Conservation (phyloP, 92 coral and sea anemone species). For the Isaurus tuberculatus region DNA sequence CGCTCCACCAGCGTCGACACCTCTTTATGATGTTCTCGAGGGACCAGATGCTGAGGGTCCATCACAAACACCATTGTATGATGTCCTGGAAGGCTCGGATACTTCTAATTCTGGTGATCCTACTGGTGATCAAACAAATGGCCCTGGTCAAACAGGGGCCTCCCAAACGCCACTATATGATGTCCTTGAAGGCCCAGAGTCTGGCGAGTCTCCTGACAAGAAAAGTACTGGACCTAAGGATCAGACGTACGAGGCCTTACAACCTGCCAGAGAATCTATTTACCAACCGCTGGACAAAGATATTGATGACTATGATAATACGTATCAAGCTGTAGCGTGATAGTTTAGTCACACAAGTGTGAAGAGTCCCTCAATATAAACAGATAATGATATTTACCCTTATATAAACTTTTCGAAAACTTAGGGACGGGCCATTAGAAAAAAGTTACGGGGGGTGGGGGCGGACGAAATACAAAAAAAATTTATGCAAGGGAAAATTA, state of each 20-base stretch:
- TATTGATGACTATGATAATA: conserved; percentile 36
- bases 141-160: background rate
- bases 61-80: conserved; percentile 26
- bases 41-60: conserved; percentile 1
- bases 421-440: too few species aligned
- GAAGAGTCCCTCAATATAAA: too few species aligned
- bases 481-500: too few species aligned
- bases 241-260: conserved; percentile 36
- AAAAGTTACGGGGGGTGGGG: too few species aligned
- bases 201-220: background rate
- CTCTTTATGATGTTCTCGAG: conserved; percentile 30
- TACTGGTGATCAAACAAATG: background rate
- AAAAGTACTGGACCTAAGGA: background rate
- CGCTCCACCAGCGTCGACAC: background rate
- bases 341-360: background rate
- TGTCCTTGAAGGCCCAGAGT: conserved; percentile 33
- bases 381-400: too few species aligned
- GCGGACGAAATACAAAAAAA: too few species aligned
- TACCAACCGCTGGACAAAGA: conserved; percentile 39
- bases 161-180: conserved; percentile 17
- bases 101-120: too few species aligned
- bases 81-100: conserved; percentile 16
- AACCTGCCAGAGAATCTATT: conserved; percentile 36
- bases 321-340: background rate
- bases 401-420: too few species aligned